Evolutionary conservation across 2,888 invertebrate species (phyloP), one percentile per base, ranked within the genome.

Genomic region (Temnothorax ravouxi): DNA sequence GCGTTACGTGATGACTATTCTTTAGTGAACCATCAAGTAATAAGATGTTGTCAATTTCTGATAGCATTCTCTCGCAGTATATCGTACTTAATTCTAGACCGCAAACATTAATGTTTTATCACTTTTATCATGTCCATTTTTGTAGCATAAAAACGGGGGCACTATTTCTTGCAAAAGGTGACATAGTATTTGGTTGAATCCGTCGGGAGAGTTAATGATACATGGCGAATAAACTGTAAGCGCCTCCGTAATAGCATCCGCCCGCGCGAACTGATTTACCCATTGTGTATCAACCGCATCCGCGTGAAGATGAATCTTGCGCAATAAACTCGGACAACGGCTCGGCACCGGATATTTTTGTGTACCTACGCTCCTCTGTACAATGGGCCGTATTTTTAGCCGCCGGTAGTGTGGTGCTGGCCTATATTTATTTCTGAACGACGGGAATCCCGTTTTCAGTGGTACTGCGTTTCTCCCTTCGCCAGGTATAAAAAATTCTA

Each of bases 281-380:
- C 34, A 80, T 84, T 86, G 84, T 86, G 80, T 75, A 84, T 69
- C 67, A 83, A 71, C 50, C 54, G 71, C 62, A 79, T 69, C 83
- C 69, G 67, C 67, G 64, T 56, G 61, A 64, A 67, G 66, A 77
- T 64, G 84, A 84, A 76, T 69, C 50, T 59, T 21, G 61, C 76
- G 84, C 74, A 84, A 86, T 81, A 86, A 84, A 84, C 84, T 76
- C 81, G 84, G 62, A 75, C 80, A 80, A 81, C 74, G 52, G 56
- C 54, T 56, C 67, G 47, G 66, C 52, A n/a, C 66, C 80, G 76
- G 74, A 69, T 76, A 86, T 84, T 86, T 81, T 84, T 86, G 41
- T 59, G 56, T 67, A 29, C 29, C 29, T 29, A 74, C 67, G 44
- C 52, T 47, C 29, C 64, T 47, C 72, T 67, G 74, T 74, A 83